Evolutionary conservation across 2,888 invertebrate species (phyloP), one percentile per base, ranked within the genome.

Genomic region (Drosophila basisetae): DNA sequence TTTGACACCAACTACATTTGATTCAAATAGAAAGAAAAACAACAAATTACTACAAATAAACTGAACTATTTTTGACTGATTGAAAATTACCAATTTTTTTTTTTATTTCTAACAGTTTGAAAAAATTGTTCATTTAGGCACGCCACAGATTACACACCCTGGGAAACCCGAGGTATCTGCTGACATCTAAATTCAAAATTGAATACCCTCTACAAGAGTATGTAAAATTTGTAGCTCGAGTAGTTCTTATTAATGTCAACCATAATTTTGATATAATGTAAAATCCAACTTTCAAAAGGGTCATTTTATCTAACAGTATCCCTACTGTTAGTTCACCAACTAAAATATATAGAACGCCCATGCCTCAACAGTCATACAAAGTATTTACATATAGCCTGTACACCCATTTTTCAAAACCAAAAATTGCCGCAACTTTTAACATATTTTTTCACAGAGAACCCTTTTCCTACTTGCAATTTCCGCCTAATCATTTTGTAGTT

Each of bases 1-100:
- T 65, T 67, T 61, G 30, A 52, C 28, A 47, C n/a, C 18, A 58
- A 59, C 68, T 65, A 58, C 33, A 69, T 47, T 75, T 66, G 61
- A n/a, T 49, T 50, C 50, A 63, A 60, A 61, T 67, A 52, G 61
- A 55, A 41, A 37, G 9, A 50, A n/a, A 11, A 28, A 7, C 28
- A 28, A 30, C 4, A 47, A 7, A 28, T 13, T 6, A 47, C 5
- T 25, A 37, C 22, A 63, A 30, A 22, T 10, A 18, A 18, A 18
- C 28, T 7, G 16, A 16, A 49, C 22, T 2, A 49, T 18, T 50
- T 28, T 25, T 28, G 49, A 50, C 18, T 28, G 25, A 49, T 16
- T 25, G 4, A 25, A 43, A 43, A 43, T 22, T 22, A 22, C 11
- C 22, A 0, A 2, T 11, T 22, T 11, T 11, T 13, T n/a, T 0